These are phyloP conservation scores for Pseudococcus viburni DNA, from an alignment of 2,888 invertebrate genomes.

Conservation along the genomic window DNA sequence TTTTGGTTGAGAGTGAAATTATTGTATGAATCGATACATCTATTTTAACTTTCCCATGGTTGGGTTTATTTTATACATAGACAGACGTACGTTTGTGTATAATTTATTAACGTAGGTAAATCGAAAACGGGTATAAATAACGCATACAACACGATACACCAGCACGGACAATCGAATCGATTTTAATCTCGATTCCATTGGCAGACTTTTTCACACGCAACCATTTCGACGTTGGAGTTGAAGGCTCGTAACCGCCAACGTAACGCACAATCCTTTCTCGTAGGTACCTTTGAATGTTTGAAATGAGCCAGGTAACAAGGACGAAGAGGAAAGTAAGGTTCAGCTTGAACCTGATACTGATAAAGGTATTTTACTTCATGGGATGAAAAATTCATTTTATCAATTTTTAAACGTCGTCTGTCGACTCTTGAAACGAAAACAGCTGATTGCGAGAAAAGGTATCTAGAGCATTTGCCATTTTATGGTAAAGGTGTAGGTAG, in stretches of 20 bases:
- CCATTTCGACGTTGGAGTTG: background rate
- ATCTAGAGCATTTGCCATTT: background rate
- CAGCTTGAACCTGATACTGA: background rate
- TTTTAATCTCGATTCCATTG: slow-evolving; percentile 35
- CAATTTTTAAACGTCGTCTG: background rate
- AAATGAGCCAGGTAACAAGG: background rate
- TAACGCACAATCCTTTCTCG: background rate
- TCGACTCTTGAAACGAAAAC: background rate
- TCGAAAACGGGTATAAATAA: slow-evolving; percentile 14
- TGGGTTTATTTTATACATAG: background rate
- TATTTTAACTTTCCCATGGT: slow-evolving; percentile 24
- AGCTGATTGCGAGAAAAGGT: background rate
- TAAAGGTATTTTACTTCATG: too few species aligned
- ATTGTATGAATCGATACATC: background rate
- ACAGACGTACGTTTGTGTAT: background rate
- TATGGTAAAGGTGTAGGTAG: background rate
- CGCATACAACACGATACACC: background rate
- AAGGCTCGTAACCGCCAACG: background rate
- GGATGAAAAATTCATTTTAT: background rate
- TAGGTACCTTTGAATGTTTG: too few species aligned
- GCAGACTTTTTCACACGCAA: slow-evolving; percentile 31
- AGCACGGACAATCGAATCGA: slow-evolving; percentile 24
- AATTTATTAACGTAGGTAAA: slow-evolving; percentile 7
- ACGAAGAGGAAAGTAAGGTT: background rate
- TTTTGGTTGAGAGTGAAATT: background rate